Base-by-base conservation (phyloP, 1,140 invertebrate genomes). In the Bombus soroeensis region DNA sequence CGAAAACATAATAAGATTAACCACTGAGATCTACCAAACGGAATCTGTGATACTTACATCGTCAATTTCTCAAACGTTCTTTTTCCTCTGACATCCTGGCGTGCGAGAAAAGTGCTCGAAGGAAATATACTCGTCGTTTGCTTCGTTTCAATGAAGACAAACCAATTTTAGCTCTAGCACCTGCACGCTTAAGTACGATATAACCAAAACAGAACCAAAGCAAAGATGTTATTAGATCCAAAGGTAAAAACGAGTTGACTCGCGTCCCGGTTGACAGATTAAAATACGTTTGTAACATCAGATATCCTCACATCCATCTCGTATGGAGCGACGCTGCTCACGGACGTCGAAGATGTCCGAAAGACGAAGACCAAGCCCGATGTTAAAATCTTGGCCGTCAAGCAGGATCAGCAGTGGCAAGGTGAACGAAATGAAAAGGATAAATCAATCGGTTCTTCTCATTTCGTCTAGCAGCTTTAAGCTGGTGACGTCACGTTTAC, bases 401-500 rank as follows among this genome's bases (percentile, higher is more conserved):
- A 28, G 28, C 28, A 62, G 59, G 59, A 62, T 13, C 59, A 62
- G 59, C 59, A 28, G 59, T 28, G 59, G 28, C 59, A 81, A 81
- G 83, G 57, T 81, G 71, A 85, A 85, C 78, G 83, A 85, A 85
- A 85, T 66, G 83, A 85, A 85, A 80, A 83, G 71, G 62, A 88
- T 76, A 64, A 86, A 88, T 90, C 83, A 90, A 88, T 86, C 83
- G 86, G 81, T 89, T 64, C 39, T 62, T 73, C 84, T 92, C 84
- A 88, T 89, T 87, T 89, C 86, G 86, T 90, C 78, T 87, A 66
- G 86, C 86, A 92, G 91, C 92, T 92, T 92, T 92, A 92, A 92
- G 87, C 85, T 59, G 73, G 91, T 93, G 92, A 93, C 92, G 92
- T 93, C 92, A 93, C 91, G 85, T 91, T 93, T 93, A 93, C 91